Evolutionary conservation across 2,113 vertebrate species (phyloP), one percentile per base, ranked within the genome.

Genomic region (Chamaea fasciata): DNA sequence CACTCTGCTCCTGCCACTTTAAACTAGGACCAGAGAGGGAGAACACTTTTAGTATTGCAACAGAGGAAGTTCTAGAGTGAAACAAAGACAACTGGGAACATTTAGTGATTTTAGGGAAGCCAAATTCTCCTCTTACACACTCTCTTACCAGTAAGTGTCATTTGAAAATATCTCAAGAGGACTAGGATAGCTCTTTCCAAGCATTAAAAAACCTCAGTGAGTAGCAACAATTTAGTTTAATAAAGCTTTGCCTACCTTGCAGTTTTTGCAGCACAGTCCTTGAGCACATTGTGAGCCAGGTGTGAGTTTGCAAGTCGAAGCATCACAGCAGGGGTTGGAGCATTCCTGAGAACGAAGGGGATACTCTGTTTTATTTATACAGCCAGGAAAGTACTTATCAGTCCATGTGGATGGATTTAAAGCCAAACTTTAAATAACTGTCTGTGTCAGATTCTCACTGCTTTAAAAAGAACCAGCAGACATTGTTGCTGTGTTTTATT

Each of bases 231-330:
- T 52, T 37, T 19, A 44, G 26, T 55, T 88, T 15, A 64, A 47
- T 23, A 44, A 63, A 64, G 44, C 31, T 42, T 4, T 76, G 87
- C 91, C 55, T 85, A 99, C 99, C 98, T 98, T 98, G 94, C 99
- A 99, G 44, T 98, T 96, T 7, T 97, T 52, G 79, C 99, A 99
- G 97, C 99, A 99, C 16, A 37, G 46, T 15, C 99, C 99, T 6
- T 98, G 76, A 46, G 98, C 98, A 18, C 99, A 99, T 4, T 92
- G 69, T 0, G 99, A 98, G 39, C 98, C 98, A 3, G n/a, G 28
- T 1, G 96, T 98, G 23, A 99, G 97, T 69, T 65, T 98, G 97
- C 99, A 99, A 37, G 98, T 99, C 14, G 97, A 95, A 44, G 98
- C 97, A 65, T 99, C 74, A 76, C 99, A 99, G 87, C 99, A 99